These are phyloP conservation scores for Cancer borealis DNA, from an alignment of 2,888 invertebrate genomes.

Conservation along the genomic window DNA sequence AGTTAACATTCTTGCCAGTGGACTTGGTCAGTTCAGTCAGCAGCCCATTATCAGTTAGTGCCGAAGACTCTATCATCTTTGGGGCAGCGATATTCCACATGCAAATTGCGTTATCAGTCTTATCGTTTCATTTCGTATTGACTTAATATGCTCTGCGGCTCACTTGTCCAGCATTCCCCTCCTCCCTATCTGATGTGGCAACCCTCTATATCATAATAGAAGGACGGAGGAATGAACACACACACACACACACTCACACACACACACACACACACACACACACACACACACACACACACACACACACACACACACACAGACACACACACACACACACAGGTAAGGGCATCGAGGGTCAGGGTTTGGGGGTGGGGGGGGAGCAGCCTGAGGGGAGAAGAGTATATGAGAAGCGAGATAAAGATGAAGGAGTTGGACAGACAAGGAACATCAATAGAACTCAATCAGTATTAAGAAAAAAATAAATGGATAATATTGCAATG, in stretches of 20 bases:
- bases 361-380: background rate
- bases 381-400: background rate
- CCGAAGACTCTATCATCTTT: conserved; percentile 18
- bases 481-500: background rate
- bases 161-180: conserved; percentile 53
- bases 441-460: background rate
- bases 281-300: background rate
- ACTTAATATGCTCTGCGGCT: conserved; percentile 57
- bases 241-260: background rate
- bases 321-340: background rate
- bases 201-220: conserved; percentile 52
- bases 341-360: background rate
- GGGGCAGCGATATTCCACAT: conserved; percentile 47
- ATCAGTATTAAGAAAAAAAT: background rate
- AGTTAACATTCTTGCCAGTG: background rate
- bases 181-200: conserved; percentile 57
- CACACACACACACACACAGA: background rate
- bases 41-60: background rate
- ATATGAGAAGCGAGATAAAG: background rate
- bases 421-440: background rate
- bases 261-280: background rate
- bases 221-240: background rate
- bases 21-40: background rate
- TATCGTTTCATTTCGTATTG: conserved; percentile 61
- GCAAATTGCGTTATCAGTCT: conserved; percentile 58